Evolutionary conservation across 2,113 vertebrate species (phyloP), one percentile per base, ranked within the genome.

Genomic region (Hylia prasina): DNA sequence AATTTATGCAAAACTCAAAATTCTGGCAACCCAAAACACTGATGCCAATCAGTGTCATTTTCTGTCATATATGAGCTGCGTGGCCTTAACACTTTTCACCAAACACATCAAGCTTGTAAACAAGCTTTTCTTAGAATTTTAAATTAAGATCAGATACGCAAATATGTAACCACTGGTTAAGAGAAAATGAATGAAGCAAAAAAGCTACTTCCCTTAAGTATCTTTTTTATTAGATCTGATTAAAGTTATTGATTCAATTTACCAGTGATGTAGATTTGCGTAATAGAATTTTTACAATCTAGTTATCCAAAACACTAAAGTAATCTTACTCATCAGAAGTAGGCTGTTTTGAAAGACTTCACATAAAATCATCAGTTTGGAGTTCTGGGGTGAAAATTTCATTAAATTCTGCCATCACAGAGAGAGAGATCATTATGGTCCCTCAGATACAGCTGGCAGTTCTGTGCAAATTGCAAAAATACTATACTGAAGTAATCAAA

Each of bases 181-280:
- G 31, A 57, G 68, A 80, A 94, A 93, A 79, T 1, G 2, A 93
- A 87, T 54, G 27, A 70, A 70, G 40, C 10, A 58, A 87, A 90
- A 45, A 40, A 66, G 54, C 54, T 76, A 30, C 77, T 73, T 90
- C 48, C 42, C 87, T 44, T 40, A 87, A 93, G 42, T 75, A 69
- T 7, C 47, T 78, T 82, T 90, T 94, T 82, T 71, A 93, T 92
- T 89, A 77, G 45, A 31, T 35, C 72, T 80, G 80, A 94, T 84
- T 90, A 60, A 81, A 89, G 69, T 86, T 87, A 95, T 71, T 70
- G 65, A 89, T 94, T 79, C 80, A 28, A 90, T 91, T 93, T 92
- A 71, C 50, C 56, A 53, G 53, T 17, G 17, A 79, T 27, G 51
- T 60, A 85, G 66, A 88, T 64, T 63, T 56, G 25, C 31, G 24